Evolutionary conservation across 2,797 vertebrate genomes (phyloP), one percentile per base, ranked within the genome.

Genomic region (Microctenopoma steveboyesi): DNA sequence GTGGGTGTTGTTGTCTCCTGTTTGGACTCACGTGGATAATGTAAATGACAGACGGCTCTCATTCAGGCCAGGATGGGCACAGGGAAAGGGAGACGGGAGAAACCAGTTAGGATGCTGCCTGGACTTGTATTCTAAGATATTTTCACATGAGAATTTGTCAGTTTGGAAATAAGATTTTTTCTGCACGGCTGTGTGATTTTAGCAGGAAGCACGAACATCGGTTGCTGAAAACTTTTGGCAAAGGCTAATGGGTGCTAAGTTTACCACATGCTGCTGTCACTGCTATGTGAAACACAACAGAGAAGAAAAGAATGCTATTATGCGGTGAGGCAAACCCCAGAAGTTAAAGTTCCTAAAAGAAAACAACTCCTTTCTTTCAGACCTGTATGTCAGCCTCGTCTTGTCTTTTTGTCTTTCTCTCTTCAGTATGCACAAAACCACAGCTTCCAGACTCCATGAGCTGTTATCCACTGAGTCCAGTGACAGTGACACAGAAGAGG

Each of bases 291-390:
- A 55, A 42, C 69, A 85, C 79, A 85, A 80, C 82, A 79, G 69
- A 65, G 88, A 90, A 53, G 94, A 94, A 90, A 94, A 91, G 86
- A 91, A 80, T 52, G 81, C 93, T 6, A 90, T 95, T 76, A 79
- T 95, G 66, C 83, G 90, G 95, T 95, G 78, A 78, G 90, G 80
- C 27, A 13, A 52, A 6, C 37, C 22, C 58, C 25, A 7, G 33
- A 39, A 28, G 37, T 37, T 37, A 33, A 33, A 33, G 30, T 37
- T 9, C 10, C 37, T 37, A 37, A 37, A 37, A 37, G 2, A 37
- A 37, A 37, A 37, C 10, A 37, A 37, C 9, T 9, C 11, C 37
- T 37, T 37, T 9, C 37, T 10, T 37, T 37, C 37, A 37, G 37
- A 37, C 37, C 9, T 7, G 37, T 37, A 37, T 37, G 10, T 37